Conservation (phyloP, 1,140 invertebrate species). For the Oscheius sp. region DNA sequence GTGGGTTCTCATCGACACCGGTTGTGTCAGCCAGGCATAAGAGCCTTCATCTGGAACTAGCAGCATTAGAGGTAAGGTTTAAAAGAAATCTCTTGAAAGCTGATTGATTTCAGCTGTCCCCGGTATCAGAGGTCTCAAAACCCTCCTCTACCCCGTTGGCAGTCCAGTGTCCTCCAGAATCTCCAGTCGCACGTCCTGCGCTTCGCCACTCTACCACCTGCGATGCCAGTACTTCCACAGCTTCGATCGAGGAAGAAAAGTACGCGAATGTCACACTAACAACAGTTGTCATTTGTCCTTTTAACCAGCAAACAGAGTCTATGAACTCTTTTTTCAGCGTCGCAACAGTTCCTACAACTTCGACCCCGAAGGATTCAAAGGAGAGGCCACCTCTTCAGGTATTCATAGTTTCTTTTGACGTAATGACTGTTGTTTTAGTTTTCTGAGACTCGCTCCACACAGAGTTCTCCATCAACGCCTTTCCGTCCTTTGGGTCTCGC, state of each 20-base stretch:
- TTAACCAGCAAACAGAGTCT: too few species aligned
- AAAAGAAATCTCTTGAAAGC: background rate
- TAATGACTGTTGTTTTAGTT: background rate
- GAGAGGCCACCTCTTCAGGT: conserved; percentile 4
- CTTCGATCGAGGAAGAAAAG: background rate
- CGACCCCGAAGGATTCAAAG: background rate
- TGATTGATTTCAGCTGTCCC: background rate
- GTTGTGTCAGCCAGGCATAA: background rate
- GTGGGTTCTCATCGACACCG: conserved; percentile 6
- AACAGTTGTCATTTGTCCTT: too few species aligned
- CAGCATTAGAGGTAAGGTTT: background rate
- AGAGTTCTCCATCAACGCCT: background rate
- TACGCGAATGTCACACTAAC: background rate
- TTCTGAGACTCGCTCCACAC: background rate
- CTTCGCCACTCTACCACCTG: background rate
- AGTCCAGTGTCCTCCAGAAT: background rate
- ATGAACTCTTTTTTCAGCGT: background rate
- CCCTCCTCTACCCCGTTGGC: background rate
- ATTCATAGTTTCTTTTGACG: conserved; percentile 8
- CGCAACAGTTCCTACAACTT: background rate
- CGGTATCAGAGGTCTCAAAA: background rate
- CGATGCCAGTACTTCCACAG: background rate
- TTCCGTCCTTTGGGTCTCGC: background rate
- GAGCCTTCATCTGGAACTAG: conserved; percentile 6
- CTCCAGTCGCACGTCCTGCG: background rate